Evolutionary conservation across 2,113 vertebrate species (phyloP).

Genomic region (Pachyramphus minor): DNA sequence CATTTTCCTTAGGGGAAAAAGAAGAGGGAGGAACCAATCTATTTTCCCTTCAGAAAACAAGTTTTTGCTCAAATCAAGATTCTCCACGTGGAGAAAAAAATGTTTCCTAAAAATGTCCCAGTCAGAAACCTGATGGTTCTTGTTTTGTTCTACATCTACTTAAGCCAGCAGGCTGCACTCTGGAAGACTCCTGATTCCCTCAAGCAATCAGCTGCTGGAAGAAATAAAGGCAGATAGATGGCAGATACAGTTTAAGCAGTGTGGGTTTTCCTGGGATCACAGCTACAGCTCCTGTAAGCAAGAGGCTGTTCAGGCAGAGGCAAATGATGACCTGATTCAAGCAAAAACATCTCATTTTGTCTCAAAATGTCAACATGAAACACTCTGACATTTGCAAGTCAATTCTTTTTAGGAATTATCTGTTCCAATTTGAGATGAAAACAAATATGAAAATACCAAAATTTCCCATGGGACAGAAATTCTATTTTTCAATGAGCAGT

Average conservation of each 20-base stretch:
- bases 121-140: not conserved
- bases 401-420: slow-evolving; percentile 28
- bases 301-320: not conserved
- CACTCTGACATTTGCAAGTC: slow-evolving; percentile 45
- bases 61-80: not conserved
- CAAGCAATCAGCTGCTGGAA: not conserved
- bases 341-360: slow-evolving; percentile 25
- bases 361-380: slow-evolving; percentile 53
- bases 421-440: slow-evolving; percentile 42
- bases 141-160: not conserved
- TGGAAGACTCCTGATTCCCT: not conserved
- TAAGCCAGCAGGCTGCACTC: not conserved
- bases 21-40: not conserved
- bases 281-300: not conserved
- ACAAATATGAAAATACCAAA: slow-evolving; percentile 53
- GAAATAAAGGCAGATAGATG: not conserved
- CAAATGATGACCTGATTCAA: slow-evolving; percentile 12
- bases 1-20: not conserved
- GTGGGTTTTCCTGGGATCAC: not conserved
- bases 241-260: not conserved
- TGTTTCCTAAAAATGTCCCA: not conserved
- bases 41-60: not conserved
- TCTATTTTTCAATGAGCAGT: not conserved
- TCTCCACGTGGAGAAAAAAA: not conserved
- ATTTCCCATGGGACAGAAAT: slow-evolving; percentile 24